Evolutionary conservation across 2,797 vertebrate genomes (phyloP).

Genomic region (Dryobates pubescens): DNA sequence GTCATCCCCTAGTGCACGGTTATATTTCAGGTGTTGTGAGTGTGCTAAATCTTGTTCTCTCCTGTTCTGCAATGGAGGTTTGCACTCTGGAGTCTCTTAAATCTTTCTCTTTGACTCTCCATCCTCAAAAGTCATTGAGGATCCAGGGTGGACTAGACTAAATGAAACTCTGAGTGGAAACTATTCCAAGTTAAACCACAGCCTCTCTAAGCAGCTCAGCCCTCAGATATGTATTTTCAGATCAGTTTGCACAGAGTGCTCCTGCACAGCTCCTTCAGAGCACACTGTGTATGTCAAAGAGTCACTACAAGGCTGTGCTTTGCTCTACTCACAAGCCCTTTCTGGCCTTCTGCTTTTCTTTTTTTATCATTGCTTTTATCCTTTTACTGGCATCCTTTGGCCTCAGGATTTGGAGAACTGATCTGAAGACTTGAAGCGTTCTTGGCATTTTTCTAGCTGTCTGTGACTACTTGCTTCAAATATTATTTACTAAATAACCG

Average conservation of each 20-base stretch:
- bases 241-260: fast-evolving
- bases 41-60: constrained; percentile 56
- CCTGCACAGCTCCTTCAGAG: too few species aligned
- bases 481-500: neutral
- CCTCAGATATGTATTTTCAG: neutral
- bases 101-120: neutral
- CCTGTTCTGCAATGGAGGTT: constrained; percentile 27
- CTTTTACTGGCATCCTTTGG: neutral
- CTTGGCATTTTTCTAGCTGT: neutral
- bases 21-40: constrained; percentile 65
- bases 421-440: neutral
- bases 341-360: neutral
- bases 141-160: neutral
- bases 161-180: constrained; percentile 3
- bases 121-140: neutral
- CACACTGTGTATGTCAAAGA: too few species aligned
- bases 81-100: constrained; percentile 50
- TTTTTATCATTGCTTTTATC: neutral
- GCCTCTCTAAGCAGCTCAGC: neutral
- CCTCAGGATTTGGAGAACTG: neutral
- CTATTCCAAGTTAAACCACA: neutral
- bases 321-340: neutral
- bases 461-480: neutral
- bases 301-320: neutral
- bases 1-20: constrained; percentile 39